These are phyloP conservation scores for Yasuhikotakia modesta DNA, from an alignment of 2,797 vertebrate genomes.

Conservation along the genomic window DNA sequence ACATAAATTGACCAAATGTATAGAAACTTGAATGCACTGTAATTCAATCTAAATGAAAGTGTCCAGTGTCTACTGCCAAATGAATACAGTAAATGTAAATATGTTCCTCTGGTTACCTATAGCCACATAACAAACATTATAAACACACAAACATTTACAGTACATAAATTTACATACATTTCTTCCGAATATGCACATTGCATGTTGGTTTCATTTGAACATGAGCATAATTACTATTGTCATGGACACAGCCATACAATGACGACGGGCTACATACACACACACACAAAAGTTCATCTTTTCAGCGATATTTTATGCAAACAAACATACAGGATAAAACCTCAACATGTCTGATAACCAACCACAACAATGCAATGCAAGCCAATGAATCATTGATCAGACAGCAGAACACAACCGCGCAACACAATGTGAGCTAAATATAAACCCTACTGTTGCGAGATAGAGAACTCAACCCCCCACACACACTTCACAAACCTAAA, in stretches of 20 bases:
- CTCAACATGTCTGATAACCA: conserved; percentile 22
- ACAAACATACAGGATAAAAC: conserved; percentile 8
- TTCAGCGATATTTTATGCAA: conserved; percentile 10
- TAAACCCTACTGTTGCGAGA: conserved; percentile 38
- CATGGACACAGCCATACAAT: conserved; percentile 35
- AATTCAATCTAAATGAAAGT: too few species aligned
- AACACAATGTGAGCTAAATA: conserved; percentile 50
- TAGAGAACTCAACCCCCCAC: background rate
- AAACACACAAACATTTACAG: conserved; percentile 2
- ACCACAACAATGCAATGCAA: conserved; percentile 15
- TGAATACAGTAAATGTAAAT: too few species aligned
- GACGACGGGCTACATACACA: background rate
- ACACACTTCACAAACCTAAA: background rate
- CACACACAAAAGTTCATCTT: conserved; percentile 19
- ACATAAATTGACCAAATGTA: too few species aligned
- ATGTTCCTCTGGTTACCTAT: background rate
- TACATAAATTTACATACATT: conserved; percentile 1
- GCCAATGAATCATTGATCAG: conserved; percentile 49
- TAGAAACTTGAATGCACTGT: too few species aligned
- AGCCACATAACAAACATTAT: too few species aligned
- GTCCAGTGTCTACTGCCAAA: too few species aligned
- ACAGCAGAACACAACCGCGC: background rate
- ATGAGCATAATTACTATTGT: conserved; percentile 24
- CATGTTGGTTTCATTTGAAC: background rate
- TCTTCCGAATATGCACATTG: conserved; percentile 6